Conservation (phyloP, 2,888 invertebrate genomes). For the Diachrysia chrysitis region DNA sequence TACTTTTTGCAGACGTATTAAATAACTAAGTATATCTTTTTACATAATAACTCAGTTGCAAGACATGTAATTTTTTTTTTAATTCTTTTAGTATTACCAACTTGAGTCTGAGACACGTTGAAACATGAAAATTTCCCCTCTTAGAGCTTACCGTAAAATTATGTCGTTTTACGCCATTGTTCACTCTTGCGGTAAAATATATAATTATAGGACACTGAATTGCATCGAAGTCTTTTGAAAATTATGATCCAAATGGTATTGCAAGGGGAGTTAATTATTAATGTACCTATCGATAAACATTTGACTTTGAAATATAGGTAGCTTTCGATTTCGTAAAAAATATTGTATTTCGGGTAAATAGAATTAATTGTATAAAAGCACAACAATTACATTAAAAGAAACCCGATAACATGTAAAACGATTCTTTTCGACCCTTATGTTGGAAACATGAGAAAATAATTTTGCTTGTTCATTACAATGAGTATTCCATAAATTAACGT, state of each 20-base stretch:
- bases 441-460: constrained; percentile 32
- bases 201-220: not conserved
- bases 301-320: constrained; percentile 3
- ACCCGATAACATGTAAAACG: constrained; percentile 12
- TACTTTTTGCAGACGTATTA: not conserved
- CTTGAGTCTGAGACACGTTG: no score
- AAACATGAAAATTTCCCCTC: no score
- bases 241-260: not conserved
- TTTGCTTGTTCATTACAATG: constrained; percentile 5
- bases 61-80: constrained; percentile 2
- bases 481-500: constrained; percentile 23
- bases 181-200: no score
- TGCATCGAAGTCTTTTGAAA: not conserved
- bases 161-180: no score
- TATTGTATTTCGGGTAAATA: not conserved
- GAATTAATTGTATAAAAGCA: constrained; percentile 11
- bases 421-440: constrained; percentile 17
- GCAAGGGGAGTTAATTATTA: not conserved
- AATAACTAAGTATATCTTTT: not conserved
- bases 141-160: no score
- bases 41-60: not conserved
- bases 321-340: not conserved
- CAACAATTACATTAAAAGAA: constrained; percentile 24
- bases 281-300: not conserved
- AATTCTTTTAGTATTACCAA: no score